phyloP scores from a whole-genome alignment of 2,113 vertebrate species.

The Gracilinanus agilis region DNA sequence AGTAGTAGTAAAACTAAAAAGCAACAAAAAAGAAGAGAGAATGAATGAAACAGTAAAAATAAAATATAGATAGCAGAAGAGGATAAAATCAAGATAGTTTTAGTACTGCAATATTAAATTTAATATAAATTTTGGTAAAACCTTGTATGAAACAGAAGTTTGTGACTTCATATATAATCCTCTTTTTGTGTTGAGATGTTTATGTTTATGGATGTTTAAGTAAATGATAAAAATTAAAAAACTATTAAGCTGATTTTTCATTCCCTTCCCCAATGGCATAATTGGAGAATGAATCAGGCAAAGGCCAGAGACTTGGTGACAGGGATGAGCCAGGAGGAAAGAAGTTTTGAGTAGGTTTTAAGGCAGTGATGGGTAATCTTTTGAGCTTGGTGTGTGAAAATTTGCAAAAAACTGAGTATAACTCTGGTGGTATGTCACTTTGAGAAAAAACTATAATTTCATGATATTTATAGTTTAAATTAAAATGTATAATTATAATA shows the following conservation, averaged over 20 bases:
- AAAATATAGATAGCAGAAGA: background rate
- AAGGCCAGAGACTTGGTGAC: background rate
- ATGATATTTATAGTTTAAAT: no score
- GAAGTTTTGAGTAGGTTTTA: background rate
- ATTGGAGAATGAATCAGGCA: background rate
- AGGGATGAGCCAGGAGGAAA: background rate
- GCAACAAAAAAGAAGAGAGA: background rate
- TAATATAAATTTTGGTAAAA: background rate
- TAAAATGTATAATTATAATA: no score
- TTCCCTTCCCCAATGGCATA: background rate
- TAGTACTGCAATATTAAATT: background rate
- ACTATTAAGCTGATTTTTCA: background rate
- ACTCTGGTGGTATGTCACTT: no score
- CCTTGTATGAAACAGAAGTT: background rate
- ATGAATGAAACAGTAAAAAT: background rate
- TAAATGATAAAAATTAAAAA: background rate
- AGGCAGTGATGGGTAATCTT: no score
- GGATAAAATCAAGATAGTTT: background rate
- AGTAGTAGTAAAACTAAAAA: background rate
- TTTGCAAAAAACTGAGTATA: no score
- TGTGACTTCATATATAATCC: no score
- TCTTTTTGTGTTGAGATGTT: background rate
- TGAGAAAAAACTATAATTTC: no score
- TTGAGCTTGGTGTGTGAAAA: no score
- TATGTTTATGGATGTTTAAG: background rate